A percentile compares a stretch with the other conserved stretches of the same genome.
Conservation (phyloP, 2,888 invertebrate genomes). For the Desoria tigrina region DNA sequence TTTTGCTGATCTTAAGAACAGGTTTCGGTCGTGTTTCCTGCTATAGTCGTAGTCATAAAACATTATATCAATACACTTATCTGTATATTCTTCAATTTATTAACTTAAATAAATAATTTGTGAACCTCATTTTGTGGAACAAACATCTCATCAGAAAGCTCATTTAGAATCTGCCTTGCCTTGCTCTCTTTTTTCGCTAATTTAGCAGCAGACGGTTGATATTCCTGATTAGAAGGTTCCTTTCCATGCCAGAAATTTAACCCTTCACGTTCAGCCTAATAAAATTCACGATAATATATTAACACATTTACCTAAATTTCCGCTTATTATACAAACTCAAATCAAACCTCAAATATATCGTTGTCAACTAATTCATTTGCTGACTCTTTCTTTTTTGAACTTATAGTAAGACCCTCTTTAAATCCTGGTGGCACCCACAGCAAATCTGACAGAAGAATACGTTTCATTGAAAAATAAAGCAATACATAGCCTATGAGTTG, state of each 20-base stretch:
- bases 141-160: constrained; percentile 17
- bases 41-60: no score
- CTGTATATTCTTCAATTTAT: not conserved
- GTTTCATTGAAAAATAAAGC: no score
- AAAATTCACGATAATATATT: not conserved
- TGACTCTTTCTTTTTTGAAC: constrained; percentile 8
- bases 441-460: constrained; percentile 59
- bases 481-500: no score
- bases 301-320: no score
- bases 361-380: constrained; percentile 58
- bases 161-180: constrained; percentile 38
- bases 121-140: constrained; percentile 1
- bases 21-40: constrained; percentile 58
- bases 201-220: constrained; percentile 47
- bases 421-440: constrained; percentile 71
- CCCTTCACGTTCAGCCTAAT: not conserved
- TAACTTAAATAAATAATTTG: not conserved
- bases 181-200: constrained; percentile 42
- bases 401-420: constrained; percentile 57
- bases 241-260: constrained; percentile 49
- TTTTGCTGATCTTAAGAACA: constrained; percentile 69
- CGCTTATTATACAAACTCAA: not conserved
- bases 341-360: constrained; percentile 3
- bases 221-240: constrained; percentile 49
- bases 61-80: not conserved